phyloP scores from a whole-genome alignment of 1,140 invertebrate genomes.

The Onthophagus taurus region DNA sequence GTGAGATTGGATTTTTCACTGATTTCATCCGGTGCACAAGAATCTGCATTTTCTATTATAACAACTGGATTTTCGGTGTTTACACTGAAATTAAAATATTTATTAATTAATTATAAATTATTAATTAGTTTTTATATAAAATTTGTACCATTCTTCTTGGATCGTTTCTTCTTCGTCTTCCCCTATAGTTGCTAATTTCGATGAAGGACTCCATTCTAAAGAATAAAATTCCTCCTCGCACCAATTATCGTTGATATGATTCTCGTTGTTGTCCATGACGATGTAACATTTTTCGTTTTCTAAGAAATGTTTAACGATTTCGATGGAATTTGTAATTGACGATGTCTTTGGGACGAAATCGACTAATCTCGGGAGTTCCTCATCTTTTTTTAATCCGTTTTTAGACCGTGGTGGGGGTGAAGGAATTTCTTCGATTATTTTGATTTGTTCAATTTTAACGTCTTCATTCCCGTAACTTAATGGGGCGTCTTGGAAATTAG shows the following conservation, averaged over 20 bases:
- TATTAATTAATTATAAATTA: too few species aligned
- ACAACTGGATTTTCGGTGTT: conserved; percentile 7
- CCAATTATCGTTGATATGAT: conserved; percentile 15
- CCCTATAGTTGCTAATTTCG: conserved; percentile 52
- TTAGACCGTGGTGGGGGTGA: conserved; percentile 26
- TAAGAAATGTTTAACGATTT: conserved; percentile 30
- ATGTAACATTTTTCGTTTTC: conserved; percentile 32
- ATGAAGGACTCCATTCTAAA: conserved; percentile 29
- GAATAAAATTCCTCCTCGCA: conserved; percentile 23
- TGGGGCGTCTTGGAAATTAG: conserved; percentile 46
- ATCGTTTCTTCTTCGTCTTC: conserved; percentile 50
- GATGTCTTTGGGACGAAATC: conserved; percentile 54
- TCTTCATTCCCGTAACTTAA: conserved; percentile 43
- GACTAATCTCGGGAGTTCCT: conserved; percentile 49
- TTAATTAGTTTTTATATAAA: too few species aligned
- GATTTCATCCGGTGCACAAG: neutral
- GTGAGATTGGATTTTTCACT: conserved; percentile 4
- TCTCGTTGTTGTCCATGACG: conserved; percentile 33
- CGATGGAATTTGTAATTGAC: conserved; percentile 28
- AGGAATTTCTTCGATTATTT: conserved; percentile 15
- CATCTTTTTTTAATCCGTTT: neutral
- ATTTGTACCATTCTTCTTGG: conserved; percentile 8
- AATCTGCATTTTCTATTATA: conserved; percentile 12
- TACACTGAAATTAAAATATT: neutral
- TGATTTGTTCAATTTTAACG: conserved; percentile 22